Evolutionary conservation across 2,797 vertebrate species (phyloP).

Genomic region (Valencia hispanica): DNA sequence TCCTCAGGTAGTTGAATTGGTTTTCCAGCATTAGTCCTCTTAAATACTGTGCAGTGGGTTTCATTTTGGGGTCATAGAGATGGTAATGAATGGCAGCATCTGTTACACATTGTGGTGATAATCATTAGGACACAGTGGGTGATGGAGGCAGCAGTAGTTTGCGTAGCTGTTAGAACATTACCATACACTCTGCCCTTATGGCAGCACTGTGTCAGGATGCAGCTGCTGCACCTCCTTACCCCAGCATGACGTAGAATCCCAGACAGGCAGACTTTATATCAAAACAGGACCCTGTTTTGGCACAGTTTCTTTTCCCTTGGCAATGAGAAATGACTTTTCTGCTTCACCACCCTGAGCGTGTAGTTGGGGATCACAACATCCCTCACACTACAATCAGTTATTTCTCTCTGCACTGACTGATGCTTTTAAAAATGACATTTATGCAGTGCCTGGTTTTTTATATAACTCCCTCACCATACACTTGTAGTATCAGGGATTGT

Average conservation of each 20-base stretch:
- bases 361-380: constrained; percentile 44
- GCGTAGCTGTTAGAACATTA: constrained; percentile 45
- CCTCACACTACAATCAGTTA: constrained; percentile 44
- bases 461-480: constrained; percentile 28
- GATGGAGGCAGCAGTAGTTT: constrained; percentile 48
- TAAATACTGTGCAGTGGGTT: constrained; percentile 40
- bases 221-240: constrained; percentile 41
- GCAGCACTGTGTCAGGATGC: constrained; percentile 13
- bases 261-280: constrained; percentile 34
- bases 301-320: constrained; percentile 7
- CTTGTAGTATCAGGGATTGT: constrained; percentile 40
- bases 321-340: constrained; percentile 30
- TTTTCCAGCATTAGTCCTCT: constrained; percentile 34
- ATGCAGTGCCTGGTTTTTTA: constrained; percentile 44
- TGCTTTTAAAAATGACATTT: constrained; percentile 44
- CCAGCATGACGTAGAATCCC: constrained; percentile 20
- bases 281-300: constrained; percentile 20
- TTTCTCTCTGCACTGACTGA: constrained; percentile 43
- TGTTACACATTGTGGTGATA: constrained; percentile 58
- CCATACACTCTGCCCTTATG: constrained; percentile 59
- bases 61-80: constrained; percentile 62
- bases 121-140: constrained; percentile 64
- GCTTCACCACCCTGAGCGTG: constrained; percentile 29
- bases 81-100: constrained; percentile 72
- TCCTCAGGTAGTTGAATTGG: constrained; percentile 19